Percentiles rank a stretch among this genome's conserved stretches.
Conservation (phyloP, 2,113 vertebrate species). For the Zonotrichia leucophrys region DNA sequence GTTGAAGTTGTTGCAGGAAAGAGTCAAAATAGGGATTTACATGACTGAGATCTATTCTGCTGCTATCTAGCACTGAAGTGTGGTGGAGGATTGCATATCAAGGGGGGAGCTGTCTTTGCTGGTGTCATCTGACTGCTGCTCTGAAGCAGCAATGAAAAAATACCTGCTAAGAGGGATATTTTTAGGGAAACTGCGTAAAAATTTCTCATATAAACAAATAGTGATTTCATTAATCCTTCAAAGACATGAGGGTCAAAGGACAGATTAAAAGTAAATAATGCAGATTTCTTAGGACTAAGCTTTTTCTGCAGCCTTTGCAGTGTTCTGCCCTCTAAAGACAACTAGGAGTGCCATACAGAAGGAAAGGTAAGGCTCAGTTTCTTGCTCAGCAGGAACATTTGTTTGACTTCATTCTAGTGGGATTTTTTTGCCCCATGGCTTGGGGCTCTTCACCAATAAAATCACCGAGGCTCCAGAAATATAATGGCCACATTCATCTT, state of each 20-base stretch:
- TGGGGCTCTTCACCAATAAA: neutral
- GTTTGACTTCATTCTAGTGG: neutral
- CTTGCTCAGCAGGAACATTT: neutral
- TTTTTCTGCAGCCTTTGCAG: neutral
- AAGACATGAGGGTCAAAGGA: neutral
- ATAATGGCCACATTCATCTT: neutral
- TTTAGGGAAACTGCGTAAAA: neutral
- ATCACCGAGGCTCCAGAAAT: neutral
- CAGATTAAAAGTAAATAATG: neutral
- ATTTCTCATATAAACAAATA: neutral
- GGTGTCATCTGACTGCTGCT: neutral
- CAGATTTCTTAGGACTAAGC: neutral
- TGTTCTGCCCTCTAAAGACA: neutral
- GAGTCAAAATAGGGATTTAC: neutral
- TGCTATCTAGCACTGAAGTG: neutral
- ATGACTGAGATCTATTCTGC: neutral
- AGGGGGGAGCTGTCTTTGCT: neutral
- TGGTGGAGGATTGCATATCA: neutral
- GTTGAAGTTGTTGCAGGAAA: neutral
- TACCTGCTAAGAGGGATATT: neutral
- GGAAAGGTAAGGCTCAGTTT: neutral
- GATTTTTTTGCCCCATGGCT: neutral
- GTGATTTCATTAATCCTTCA: neutral
- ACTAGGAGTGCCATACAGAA: neutral
- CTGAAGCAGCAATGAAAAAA: neutral